Conservation (phyloP, 2,113 vertebrate genomes). For the Caracal caracal region DNA sequence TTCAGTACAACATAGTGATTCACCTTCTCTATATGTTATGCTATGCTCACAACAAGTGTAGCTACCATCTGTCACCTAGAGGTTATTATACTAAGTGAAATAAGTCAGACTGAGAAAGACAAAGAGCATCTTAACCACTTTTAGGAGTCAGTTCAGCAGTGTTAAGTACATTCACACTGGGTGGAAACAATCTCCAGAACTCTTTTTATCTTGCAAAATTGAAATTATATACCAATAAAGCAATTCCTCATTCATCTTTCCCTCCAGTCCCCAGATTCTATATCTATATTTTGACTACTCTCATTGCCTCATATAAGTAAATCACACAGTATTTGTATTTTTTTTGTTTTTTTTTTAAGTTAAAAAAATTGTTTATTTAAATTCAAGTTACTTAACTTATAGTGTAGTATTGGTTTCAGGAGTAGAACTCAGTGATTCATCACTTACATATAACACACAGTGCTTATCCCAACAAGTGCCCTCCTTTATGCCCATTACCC, state of each 20-base stretch:
- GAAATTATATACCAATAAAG: not conserved
- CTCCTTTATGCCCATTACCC: no score
- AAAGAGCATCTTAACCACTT: not conserved
- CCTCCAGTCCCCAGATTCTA: not conserved
- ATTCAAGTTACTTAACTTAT: no score
- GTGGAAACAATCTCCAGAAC: not conserved
- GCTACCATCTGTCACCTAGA: not conserved
- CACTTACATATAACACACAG: no score
- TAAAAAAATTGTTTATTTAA: no score
- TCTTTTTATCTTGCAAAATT: not conserved
- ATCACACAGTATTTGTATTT: not conserved
- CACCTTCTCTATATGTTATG: not conserved
- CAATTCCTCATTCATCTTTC: not conserved
- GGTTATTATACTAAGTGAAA: not conserved
- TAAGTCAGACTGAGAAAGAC: not conserved
- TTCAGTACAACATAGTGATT: not conserved
- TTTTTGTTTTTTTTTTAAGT: not conserved
- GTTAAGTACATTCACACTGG: no score
- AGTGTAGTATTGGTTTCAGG: no score
- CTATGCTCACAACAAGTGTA: not conserved
- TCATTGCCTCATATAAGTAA: not conserved
- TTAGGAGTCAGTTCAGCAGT: not conserved
- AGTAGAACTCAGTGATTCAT: no score
- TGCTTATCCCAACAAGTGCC: no score
- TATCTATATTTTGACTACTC: not conserved